Percentiles rank a stretch among this genome's conserved stretches.
phyloP scores from a whole-genome alignment of 1,140 invertebrate species.

The Lucilia sericata region DNA sequence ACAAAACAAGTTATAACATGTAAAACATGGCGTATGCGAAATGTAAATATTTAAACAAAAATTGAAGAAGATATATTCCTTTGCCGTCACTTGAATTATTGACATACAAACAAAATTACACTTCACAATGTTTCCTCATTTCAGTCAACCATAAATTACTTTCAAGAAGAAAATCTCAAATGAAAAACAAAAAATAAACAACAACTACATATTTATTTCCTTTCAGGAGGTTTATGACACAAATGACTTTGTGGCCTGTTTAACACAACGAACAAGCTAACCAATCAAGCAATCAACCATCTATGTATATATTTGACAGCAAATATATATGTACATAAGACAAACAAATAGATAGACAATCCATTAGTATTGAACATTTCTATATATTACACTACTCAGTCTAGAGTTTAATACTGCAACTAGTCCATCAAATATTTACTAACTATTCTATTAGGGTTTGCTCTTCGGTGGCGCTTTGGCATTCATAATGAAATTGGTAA shows the following conservation, averaged over 20 bases:
- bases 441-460: no score
- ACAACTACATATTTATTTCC: not conserved
- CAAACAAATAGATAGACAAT: not conserved
- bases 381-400: no score
- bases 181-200: not conserved
- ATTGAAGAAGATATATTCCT: no score
- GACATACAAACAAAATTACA: no score
- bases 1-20: no score
- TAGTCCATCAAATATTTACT: no score
- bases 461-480: not conserved
- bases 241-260: constrained; percentile 4
- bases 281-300: not conserved
- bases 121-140: no score
- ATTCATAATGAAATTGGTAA: not conserved
- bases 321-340: not conserved
- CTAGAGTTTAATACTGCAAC: no score
- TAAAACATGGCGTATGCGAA: no score
- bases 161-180: not conserved
- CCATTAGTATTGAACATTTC: no score
- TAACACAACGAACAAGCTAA: not conserved
- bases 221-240: not conserved
- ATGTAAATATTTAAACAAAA: no score
- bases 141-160: not conserved
- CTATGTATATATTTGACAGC: not conserved
- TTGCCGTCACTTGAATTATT: no score